Evolutionary conservation across 2,113 vertebrate species (phyloP), one percentile per base, ranked within the genome.

Genomic region (Hypanus sabinus): DNA sequence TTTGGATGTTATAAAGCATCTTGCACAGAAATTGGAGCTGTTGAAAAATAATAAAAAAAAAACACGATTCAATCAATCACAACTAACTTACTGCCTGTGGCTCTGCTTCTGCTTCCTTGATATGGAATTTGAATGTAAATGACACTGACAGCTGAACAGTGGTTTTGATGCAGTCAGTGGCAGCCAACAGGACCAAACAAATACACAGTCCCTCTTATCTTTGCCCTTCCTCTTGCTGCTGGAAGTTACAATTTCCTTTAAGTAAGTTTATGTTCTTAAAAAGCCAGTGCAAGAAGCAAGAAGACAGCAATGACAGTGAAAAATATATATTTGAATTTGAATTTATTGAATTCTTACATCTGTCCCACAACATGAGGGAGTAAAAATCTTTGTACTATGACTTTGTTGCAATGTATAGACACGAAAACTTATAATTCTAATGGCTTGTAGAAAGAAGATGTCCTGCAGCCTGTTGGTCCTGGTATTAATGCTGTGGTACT

Each of bases 31-130:
- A 93, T 1, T 30, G 93, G 83, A 95, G 79, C 24, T n/a, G 79
- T 5, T 94, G 87, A 27, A 94, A 95, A 87, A 24, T 60, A 65
- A 27, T 60, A 60, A 87, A 46, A 46, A 27, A 87, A 60, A 87
- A n/a, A n/a, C n/a, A 79, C n/a, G 94, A 94, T 80, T 94, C 80
- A 88, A 93, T 94, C 33, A 12, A 93, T 94, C 94, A 94, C 46
- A 0, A 11, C 73, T 7, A 5, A 46, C 2, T 0, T 88, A 94
- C 85, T 0, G 12, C 94, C 0, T 0, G 24, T 1, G 94, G 94
- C 93, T 94, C 57, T 0, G 0, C 77, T 94, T 95, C 5, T 0
- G 46, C 0, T 0, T 90, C 83, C 94, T 94, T 94, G 57, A 95
- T 94, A 18, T 0, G 0, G 10, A 90, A 85, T 80, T 77, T 68